A percentile compares a stretch with the other conserved stretches of the same genome.
Conservation (phyloP, 1,140 invertebrate genomes). For the Sesamia nonagrioides region DNA sequence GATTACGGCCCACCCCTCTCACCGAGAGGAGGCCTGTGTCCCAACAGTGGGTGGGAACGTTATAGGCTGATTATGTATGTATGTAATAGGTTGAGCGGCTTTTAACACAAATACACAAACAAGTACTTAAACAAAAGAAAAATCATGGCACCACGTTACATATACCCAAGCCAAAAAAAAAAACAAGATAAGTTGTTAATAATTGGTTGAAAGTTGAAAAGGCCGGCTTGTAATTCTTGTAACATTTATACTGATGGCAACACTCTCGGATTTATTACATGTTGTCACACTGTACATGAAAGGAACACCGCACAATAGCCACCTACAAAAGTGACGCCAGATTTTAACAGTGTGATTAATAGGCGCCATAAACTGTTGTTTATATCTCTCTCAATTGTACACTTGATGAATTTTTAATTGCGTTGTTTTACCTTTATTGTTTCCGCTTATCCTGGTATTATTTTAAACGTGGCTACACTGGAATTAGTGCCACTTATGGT, state of each 20-base stretch:
- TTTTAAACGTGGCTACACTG: not conserved
- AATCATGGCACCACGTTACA: not conserved
- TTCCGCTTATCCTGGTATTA: slow-evolving; percentile 26
- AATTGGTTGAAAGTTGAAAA: slow-evolving; percentile 52
- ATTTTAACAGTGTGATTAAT: slow-evolving; percentile 50
- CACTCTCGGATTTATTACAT: slow-evolving; percentile 47
- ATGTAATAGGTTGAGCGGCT: too few species aligned
- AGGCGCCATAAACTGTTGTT: slow-evolving; percentile 45
- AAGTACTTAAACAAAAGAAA: not conserved
- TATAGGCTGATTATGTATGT: too few species aligned
- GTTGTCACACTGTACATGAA: slow-evolving; percentile 46
- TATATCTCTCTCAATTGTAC: slow-evolving; percentile 42
- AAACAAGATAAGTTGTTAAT: slow-evolving; percentile 46
- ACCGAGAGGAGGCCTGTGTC: too few species aligned
- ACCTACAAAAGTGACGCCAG: slow-evolving; percentile 39
- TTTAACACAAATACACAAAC: too few species aligned
- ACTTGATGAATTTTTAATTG: slow-evolving; percentile 51
- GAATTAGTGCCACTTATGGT: not conserved
- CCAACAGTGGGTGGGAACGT: too few species aligned
- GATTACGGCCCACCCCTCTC: too few species aligned
- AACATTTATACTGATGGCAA: slow-evolving; percentile 51
- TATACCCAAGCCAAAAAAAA: not conserved
- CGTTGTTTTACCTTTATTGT: slow-evolving; percentile 43
- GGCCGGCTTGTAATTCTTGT: slow-evolving; percentile 44
- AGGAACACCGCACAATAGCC: slow-evolving; percentile 49